These are phyloP conservation scores for Vidua macroura DNA, from an alignment of 2,113 vertebrate genomes.

Conservation along the genomic window DNA sequence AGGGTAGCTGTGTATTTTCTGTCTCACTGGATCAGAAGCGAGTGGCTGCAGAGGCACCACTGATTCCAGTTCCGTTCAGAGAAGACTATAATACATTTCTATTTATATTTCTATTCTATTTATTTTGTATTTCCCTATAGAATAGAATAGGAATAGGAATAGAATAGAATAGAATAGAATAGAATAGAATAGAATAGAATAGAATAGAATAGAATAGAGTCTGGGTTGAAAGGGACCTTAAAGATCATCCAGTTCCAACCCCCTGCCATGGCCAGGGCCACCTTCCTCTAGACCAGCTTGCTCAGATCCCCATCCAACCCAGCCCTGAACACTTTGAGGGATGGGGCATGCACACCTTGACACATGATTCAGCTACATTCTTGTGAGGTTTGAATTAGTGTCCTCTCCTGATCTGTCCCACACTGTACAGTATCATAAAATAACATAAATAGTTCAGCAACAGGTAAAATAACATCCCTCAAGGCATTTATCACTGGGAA, in stretches of 20 bases:
- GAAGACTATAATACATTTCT: neutral
- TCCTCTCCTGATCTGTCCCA: neutral
- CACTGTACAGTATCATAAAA: neutral
- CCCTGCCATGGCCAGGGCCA: neutral
- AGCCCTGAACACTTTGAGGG: neutral
- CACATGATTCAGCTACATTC: neutral
- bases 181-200: neutral
- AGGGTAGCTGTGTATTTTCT: neutral
- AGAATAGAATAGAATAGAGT: neutral
- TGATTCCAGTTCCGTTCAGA: neutral
- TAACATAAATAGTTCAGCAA: neutral
- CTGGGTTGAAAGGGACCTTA: neutral
- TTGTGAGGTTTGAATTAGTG: neutral
- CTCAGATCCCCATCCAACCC: neutral
- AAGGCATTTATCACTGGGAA: neutral
- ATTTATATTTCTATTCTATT: neutral
- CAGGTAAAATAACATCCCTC: neutral
- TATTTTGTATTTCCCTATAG: neutral
- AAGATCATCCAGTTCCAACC: neutral
- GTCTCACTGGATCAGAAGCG: neutral
- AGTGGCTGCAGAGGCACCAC: neutral
- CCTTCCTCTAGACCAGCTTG: neutral
- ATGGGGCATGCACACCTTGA: neutral
- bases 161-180: neutral
- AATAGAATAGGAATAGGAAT: neutral